Evolutionary conservation across 2,797 vertebrate genomes (phyloP).

Genomic region (Sciurus vulgaris): DNA sequence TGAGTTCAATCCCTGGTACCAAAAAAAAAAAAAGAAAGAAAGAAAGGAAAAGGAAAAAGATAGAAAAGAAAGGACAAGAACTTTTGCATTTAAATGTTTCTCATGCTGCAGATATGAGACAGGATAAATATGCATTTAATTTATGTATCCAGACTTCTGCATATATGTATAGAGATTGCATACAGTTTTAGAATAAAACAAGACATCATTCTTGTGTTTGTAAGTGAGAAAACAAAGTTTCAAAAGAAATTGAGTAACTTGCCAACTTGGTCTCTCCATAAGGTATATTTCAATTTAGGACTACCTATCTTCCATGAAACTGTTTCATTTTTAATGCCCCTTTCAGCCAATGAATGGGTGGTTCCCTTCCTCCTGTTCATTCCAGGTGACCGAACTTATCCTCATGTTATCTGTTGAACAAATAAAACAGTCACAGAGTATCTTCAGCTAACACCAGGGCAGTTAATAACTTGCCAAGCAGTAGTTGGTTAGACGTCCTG

Average conservation of each 20-base stretch:
- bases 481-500: not conserved
- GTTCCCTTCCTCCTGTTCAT: not conserved
- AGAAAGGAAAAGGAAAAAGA: too few species aligned
- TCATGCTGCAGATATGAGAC: not conserved
- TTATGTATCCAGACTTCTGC: not conserved
- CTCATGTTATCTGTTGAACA: not conserved
- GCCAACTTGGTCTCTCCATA: not conserved
- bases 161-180: not conserved
- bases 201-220: not conserved
- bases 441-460: not conserved
- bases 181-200: not conserved
- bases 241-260: not conserved
- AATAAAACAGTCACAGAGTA: not conserved
- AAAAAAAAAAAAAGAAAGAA: too few species aligned
- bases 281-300: not conserved
- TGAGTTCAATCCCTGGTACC: too few species aligned
- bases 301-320: not conserved
- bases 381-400: not conserved
- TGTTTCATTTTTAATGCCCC: not conserved
- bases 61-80: too few species aligned
- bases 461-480: slow-evolving; percentile 9
- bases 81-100: not conserved
- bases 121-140: not conserved
- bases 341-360: not conserved
- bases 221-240: not conserved